These are phyloP conservation scores for Homarus americanus DNA, from an alignment of 1,140 invertebrate species.

Conservation along the genomic window DNA sequence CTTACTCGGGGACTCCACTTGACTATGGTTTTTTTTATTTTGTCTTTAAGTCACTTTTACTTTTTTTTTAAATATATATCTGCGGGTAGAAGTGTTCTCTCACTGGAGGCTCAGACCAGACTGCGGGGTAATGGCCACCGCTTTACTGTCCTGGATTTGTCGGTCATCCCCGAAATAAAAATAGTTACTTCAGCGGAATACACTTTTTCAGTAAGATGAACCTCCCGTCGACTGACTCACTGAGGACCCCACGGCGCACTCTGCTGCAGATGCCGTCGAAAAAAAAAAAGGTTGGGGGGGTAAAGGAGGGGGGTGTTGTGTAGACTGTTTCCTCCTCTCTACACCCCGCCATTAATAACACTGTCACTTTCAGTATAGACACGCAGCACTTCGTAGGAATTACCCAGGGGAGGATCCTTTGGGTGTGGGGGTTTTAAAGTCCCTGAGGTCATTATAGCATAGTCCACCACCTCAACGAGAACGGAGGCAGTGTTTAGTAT, in stretches of 20 bases:
- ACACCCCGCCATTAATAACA: not conserved
- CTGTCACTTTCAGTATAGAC: slow-evolving; percentile 28
- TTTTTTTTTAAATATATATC: not conserved
- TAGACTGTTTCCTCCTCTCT: not conserved
- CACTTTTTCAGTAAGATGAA: not conserved
- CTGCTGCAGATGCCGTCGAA: not conserved
- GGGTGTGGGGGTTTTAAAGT: slow-evolving; percentile 33
- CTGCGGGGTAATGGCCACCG: not conserved
- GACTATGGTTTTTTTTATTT: slow-evolving; percentile 6
- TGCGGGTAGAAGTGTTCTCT: not conserved
- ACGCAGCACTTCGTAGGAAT: slow-evolving; percentile 20
- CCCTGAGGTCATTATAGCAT: slow-evolving; percentile 43
- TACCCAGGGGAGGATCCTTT: slow-evolving; percentile 29
- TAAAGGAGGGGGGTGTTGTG: not conserved
- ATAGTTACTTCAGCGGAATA: not conserved
- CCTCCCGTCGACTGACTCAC: not conserved
- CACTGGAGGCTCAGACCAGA: not conserved
- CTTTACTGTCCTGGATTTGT: slow-evolving; percentile 2
- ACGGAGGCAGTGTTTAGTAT: not conserved
- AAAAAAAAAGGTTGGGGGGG: not conserved
- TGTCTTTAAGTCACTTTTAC: not conserved
- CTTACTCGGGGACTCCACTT: slow-evolving; percentile 38
- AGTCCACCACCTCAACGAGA: not conserved
- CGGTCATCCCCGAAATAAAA: not conserved
- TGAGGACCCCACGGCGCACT: not conserved